Evolutionary conservation across 2,113 vertebrate genomes (phyloP).

Genomic region (Limnothrissa miodon): DNA sequence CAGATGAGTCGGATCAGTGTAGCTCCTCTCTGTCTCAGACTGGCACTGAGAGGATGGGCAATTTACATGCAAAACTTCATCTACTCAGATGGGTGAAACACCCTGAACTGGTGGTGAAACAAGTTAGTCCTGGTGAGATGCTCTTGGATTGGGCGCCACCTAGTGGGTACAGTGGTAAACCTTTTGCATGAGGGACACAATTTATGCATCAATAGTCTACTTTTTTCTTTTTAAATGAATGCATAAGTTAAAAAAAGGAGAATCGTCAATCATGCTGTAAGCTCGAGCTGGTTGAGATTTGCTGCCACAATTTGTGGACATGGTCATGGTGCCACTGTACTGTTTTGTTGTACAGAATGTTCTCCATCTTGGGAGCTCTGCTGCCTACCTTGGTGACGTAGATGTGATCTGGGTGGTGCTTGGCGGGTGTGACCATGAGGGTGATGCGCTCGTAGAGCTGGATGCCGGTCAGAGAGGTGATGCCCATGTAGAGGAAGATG

Average conservation of each 20-base stretch:
- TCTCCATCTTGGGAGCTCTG: not conserved
- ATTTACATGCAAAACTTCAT: not conserved
- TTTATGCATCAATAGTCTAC: not conserved
- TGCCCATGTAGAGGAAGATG: slow-evolving; percentile 98
- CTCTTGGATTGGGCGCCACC: slow-evolving; percentile 63
- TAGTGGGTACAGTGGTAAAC: slow-evolving; percentile 53
- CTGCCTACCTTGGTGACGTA: slow-evolving; percentile 90
- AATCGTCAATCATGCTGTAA: not conserved
- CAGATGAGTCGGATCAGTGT: too few species aligned
- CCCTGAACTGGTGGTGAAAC: not conserved
- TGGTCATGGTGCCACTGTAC: not conserved
- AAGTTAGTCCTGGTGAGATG: not conserved
- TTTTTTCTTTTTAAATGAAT: not conserved
- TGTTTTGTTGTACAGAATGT: not conserved
- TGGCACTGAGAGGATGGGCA: not conserved
- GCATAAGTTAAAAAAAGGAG: not conserved
- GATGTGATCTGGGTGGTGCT: slow-evolving; percentile 94
- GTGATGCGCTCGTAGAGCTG: slow-evolving; percentile 93
- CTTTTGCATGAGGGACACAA: not conserved
- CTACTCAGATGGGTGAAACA: not conserved
- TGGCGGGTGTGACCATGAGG: slow-evolving; percentile 93
- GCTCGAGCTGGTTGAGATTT: not conserved
- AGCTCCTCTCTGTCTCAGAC: too few species aligned
- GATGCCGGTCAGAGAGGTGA: slow-evolving; percentile 94
- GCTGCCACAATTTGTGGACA: not conserved